Evolutionary conservation across 2,113 vertebrate genomes (phyloP).

Genomic region (Mungos mungo): DNA sequence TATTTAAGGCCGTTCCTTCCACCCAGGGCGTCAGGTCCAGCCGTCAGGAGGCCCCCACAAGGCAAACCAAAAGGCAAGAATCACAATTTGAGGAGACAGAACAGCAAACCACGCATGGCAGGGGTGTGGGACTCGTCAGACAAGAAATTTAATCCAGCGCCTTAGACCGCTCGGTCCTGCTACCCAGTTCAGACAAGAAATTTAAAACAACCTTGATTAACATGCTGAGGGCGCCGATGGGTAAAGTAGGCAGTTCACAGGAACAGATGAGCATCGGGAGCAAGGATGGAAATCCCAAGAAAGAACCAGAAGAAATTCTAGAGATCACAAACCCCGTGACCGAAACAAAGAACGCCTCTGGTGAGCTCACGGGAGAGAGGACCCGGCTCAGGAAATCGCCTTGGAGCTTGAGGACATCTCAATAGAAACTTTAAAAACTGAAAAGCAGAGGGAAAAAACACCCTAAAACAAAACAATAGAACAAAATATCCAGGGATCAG

Average conservation of each 20-base stretch:
- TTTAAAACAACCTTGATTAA: not conserved
- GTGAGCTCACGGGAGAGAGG: not conserved
- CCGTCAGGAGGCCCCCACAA: not conserved
- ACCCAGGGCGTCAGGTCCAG: not conserved
- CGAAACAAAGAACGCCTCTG: not conserved
- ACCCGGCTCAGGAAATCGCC: not conserved
- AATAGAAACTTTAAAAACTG: not conserved
- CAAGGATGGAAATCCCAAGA: not conserved
- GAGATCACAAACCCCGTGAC: not conserved
- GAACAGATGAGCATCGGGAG: not conserved
- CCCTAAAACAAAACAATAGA: not conserved
- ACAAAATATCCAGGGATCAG: not conserved
- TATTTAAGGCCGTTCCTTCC: not conserved
- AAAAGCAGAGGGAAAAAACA: not conserved
- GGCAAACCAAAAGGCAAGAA: not conserved
- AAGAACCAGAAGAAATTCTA: not conserved
- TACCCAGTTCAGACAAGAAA: conserved; percentile 73
- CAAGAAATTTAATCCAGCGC: conserved; percentile 89
- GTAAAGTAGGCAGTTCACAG: no score
- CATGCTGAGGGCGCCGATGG: not conserved
- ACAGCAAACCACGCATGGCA: not conserved
- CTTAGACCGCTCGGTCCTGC: conserved; percentile 96
- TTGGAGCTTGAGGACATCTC: not conserved
- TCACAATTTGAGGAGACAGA: not conserved
- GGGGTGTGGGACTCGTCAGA: not conserved